These are phyloP conservation scores for Actenoides lindsayi DNA, from an alignment of 2,113 vertebrate species.

Conservation along the genomic window DNA sequence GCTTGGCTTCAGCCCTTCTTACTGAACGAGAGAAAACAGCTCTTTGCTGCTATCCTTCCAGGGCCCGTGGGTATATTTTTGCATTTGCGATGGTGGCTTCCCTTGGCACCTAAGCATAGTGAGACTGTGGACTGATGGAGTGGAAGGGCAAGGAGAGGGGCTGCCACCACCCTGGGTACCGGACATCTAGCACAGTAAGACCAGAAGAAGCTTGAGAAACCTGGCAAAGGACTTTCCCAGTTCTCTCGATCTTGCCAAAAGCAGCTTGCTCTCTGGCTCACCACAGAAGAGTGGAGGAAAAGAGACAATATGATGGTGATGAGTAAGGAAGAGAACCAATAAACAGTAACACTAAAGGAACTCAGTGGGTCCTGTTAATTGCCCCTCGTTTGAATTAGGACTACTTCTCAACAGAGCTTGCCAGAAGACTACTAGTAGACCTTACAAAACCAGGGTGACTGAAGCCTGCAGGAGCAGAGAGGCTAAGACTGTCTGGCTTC, in stretches of 20 bases:
- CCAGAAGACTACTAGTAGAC: not conserved
- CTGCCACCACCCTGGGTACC: rapidly evolving
- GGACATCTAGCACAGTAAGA: not conserved
- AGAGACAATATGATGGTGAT: not conserved
- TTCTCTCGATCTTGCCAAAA: not conserved
- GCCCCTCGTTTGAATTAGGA: not conserved
- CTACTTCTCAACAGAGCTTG: not conserved
- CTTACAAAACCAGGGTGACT: not conserved
- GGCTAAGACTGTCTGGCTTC: not conserved
- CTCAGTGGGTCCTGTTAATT: not conserved
- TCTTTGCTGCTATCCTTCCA: not conserved
- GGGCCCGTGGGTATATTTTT: not conserved
- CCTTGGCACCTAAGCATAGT: not conserved
- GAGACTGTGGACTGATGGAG: not conserved
- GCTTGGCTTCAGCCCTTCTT: not conserved
- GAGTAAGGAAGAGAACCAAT: not conserved
- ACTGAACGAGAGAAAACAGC: not conserved
- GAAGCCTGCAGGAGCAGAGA: not conserved
- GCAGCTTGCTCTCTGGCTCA: not conserved
- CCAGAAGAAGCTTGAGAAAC: not conserved
- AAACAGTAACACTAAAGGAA: not conserved
- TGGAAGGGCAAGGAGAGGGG: not conserved
- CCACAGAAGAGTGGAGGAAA: not conserved
- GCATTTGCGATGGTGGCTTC: not conserved
- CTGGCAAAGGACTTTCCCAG: not conserved